These are phyloP conservation scores for Danio rerio DNA, from an alignment of 2,113 vertebrate species.

Conservation along the genomic window GRCz12tu NC_133188.1:34728501-34729000, in stretches of 20 bases:
- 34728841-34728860: conserved; percentile 89
- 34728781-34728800: conserved; percentile 85
- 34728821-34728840: conserved; percentile 90
- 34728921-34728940: conserved; percentile 77
- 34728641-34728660: too few relatives aligned
- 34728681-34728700: too few relatives aligned
- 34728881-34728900: conserved; percentile 83
- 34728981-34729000: too few relatives aligned
- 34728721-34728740: too few relatives aligned
- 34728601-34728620: too few relatives aligned
- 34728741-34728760: background rate
- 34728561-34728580: background rate
- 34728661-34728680: too few relatives aligned
- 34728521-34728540: background rate
- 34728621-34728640: too few relatives aligned
- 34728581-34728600: too few relatives aligned
- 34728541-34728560: background rate
- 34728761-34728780: conserved; percentile 14
- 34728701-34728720: too few relatives aligned
- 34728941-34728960: conserved; percentile 85
- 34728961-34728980: background rate
- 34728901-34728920: conserved; percentile 72
- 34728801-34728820: conserved; percentile 88
- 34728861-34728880: conserved; percentile 89
- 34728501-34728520: conserved; percentile 13